These are phyloP conservation scores for Stigmatopora nigra DNA, from an alignment of 2,113 vertebrate genomes.

Conservation along the genomic window DNA sequence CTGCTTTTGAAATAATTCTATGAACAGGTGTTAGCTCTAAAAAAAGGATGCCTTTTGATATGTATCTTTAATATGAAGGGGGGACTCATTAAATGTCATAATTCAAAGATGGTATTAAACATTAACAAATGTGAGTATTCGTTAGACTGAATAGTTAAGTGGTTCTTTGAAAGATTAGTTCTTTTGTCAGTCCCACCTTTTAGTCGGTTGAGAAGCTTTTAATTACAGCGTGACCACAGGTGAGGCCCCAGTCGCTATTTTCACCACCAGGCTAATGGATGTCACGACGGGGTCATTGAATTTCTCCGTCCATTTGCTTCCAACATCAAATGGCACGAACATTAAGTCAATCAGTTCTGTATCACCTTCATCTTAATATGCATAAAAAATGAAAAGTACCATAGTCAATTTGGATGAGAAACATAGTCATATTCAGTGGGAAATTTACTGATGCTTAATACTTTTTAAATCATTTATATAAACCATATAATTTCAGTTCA, in stretches of 20 bases:
- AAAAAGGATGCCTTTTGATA: slow-evolving; percentile 9
- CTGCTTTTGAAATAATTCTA: slow-evolving; percentile 24
- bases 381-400: slow-evolving; percentile 26
- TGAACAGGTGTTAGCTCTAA: slow-evolving; percentile 47
- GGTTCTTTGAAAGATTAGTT: slow-evolving; percentile 19
- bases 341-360: slow-evolving; percentile 55
- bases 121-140: slow-evolving; percentile 36
- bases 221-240: slow-evolving; percentile 45
- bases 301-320: slow-evolving; percentile 42
- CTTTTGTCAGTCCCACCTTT: slow-evolving; percentile 17
- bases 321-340: slow-evolving; percentile 55
- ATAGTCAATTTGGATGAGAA: background rate
- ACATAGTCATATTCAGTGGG: background rate
- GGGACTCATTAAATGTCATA: slow-evolving; percentile 31
- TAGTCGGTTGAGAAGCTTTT: slow-evolving; percentile 38
- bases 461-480: background rate
- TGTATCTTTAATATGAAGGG: slow-evolving; percentile 18
- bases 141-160: slow-evolving; percentile 13
- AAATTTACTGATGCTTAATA: background rate
- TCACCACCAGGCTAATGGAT: slow-evolving; percentile 33
- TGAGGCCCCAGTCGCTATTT: slow-evolving; percentile 31
- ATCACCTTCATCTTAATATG: slow-evolving; percentile 35
- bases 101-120: slow-evolving; percentile 40
- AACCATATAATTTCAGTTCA: too few species aligned
- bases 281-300: slow-evolving; percentile 50